Evolutionary conservation across 2,888 invertebrate genomes (phyloP), one percentile per base, ranked within the genome.

Genomic region (Hydroisotoma schaefferi): DNA sequence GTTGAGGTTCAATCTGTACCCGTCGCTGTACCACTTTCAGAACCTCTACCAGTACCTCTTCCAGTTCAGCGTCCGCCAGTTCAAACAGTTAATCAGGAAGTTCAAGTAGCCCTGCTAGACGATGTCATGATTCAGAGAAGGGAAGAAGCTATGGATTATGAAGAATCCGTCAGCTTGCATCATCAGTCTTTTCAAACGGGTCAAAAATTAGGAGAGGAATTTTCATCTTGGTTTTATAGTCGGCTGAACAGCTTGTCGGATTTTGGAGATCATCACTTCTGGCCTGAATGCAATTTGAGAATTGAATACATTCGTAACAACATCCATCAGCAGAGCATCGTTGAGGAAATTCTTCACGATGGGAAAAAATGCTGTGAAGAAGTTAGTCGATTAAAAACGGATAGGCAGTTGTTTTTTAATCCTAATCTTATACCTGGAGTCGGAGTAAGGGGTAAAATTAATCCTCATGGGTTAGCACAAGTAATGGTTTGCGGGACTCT

Each of bases 401-500:
- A 79, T 44, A 78, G 81, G 70, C 76, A 78, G 44, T 76, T 84
- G 43, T 78, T 75, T 68, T 85, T 85, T 69, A 84, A 84, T 76
- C 83, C 84, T 0, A 85, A 85, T 75, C 72, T 83, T 27, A 75
- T 78, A 1, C 75, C 76, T 1, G 61, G 63, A 56, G 80, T 81
- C 15, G 85, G 86, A 3, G 78, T 84, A 1, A 78, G 80, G 69
- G 83, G 83, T 2, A 78, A 80, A 63, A 79, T 81, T 65, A 81
- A 84, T 74, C 78, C 80, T 0, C 84, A 86, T 74, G 86, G 86
- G 1, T 75, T 85, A 46, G 82, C 84, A 1, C 73, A 83, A 48
- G 80, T 86, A 8, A 73, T 84, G 48, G 80, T 79, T 1, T 84
- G 84, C 76, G 86, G 87, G 20, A 85, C 84, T 0, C 73, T 86